Evolutionary conservation across 2,113 vertebrate species (phyloP).

Genomic region (Columba janthina): DNA sequence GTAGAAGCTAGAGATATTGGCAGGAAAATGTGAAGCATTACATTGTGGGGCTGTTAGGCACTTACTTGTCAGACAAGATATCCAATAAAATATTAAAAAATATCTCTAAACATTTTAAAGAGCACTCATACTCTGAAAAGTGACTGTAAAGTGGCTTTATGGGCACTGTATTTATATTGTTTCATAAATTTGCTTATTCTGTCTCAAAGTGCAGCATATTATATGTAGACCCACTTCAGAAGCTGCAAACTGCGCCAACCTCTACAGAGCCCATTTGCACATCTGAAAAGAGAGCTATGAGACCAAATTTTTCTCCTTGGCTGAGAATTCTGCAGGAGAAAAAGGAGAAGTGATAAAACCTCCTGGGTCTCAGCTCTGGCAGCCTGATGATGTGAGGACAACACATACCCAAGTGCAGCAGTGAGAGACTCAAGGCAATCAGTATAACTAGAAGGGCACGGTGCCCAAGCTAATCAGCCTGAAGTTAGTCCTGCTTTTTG

Average conservation of each 20-base stretch:
- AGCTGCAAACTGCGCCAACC: background rate
- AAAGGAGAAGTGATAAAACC: background rate
- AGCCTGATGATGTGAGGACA: background rate
- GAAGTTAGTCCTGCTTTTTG: background rate
- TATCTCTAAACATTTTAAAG: conserved; percentile 33
- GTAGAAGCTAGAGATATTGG: background rate
- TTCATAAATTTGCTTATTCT: background rate
- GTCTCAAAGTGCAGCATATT: background rate
- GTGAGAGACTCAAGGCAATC: background rate
- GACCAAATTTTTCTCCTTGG: background rate
- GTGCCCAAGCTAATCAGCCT: background rate
- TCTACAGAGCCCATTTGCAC: background rate
- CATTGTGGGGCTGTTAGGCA: background rate
- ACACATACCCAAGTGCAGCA: background rate
- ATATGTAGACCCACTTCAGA: background rate
- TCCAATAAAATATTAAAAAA: conserved; percentile 36
- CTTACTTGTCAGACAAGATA: background rate
- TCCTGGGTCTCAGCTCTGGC: background rate
- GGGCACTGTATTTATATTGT: background rate
- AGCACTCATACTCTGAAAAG: background rate
- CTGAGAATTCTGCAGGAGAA: background rate
- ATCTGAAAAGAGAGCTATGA: background rate
- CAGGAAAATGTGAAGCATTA: background rate
- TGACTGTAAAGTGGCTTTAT: background rate
- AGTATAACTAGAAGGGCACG: background rate